phyloP scores from a whole-genome alignment of 2,113 vertebrate species.

The Thalassoma bifasciatum region DNA sequence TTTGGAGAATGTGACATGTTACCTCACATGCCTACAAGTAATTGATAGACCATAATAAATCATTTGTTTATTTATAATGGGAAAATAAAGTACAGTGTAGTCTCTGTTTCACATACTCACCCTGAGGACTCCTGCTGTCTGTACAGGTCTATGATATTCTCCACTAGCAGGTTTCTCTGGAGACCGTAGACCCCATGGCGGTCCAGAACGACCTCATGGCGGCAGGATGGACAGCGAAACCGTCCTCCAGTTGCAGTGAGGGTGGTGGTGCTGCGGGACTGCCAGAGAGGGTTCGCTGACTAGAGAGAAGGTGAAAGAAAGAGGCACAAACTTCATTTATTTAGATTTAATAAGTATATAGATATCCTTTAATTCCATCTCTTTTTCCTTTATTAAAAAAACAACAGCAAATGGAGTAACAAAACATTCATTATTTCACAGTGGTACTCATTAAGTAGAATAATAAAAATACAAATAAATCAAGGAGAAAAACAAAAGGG shows the following conservation, averaged over 20 bases:
- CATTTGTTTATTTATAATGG: not conserved
- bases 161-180: constrained; percentile 92
- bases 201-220: constrained; percentile 91
- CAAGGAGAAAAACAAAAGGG: too few species aligned
- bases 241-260: constrained; percentile 83
- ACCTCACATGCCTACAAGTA: not conserved
- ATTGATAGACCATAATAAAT: not conserved
- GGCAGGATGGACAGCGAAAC: constrained; percentile 91
- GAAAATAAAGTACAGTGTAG: too few species aligned
- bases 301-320: constrained; percentile 38
- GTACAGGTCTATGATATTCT: constrained; percentile 94
- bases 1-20: not conserved
- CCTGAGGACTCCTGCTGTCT: constrained; percentile 88
- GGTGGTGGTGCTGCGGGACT: constrained; percentile 85
- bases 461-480: too few species aligned
- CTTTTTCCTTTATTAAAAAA: too few species aligned
- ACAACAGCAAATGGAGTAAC: too few species aligned
- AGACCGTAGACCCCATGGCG: constrained; percentile 90
- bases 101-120: constrained; percentile 64
- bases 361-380: too few species aligned
- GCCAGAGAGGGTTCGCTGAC: constrained; percentile 90
- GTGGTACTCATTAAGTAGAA: too few species aligned
- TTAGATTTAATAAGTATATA: too few species aligned
- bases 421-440: too few species aligned
- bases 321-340: not conserved